Conservation (phyloP, 2,888 invertebrate species). For the Amitus sp. region DNA sequence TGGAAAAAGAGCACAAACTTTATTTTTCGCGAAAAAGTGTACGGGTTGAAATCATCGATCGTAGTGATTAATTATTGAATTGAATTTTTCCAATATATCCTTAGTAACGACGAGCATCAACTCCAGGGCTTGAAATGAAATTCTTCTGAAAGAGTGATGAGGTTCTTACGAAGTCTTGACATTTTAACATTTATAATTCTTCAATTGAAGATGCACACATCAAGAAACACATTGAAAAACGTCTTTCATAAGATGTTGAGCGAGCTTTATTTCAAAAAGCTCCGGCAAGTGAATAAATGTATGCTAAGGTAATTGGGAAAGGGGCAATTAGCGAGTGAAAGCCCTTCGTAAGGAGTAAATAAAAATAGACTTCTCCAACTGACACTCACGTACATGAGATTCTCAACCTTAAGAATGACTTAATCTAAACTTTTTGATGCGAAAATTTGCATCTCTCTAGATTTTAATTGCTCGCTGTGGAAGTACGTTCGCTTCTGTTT, state of each 20-base stretch:
- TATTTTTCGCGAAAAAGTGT: no score
- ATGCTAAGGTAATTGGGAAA: constrained; percentile 8
- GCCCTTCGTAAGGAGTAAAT: constrained; percentile 20
- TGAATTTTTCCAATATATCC: no score
- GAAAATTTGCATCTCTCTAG: neutral
- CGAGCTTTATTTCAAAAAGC: constrained; percentile 2
- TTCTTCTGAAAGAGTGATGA: neutral
- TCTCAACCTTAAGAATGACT: neutral
- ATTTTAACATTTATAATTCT: neutral
- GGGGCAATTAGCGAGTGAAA: constrained; percentile 23
- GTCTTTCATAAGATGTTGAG: constrained; percentile 1
- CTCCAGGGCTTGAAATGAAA: no score
- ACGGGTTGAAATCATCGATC: no score
- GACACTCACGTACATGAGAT: neutral
- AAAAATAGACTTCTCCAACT: neutral
- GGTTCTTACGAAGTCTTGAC: neutral
- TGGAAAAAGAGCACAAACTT: neutral
- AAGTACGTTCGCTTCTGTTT: constrained; percentile 4
- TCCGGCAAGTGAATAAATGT: constrained; percentile 7
- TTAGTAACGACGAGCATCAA: no score
- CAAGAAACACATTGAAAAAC: neutral
- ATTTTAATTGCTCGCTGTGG: neutral
- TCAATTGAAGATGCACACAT: neutral
- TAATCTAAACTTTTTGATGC: neutral
- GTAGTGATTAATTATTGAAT: no score